Percentiles rank a stretch among this genome's conserved stretches.
Conservation (phyloP, 2,113 vertebrate species). For the Pterocles orientalis region DNA sequence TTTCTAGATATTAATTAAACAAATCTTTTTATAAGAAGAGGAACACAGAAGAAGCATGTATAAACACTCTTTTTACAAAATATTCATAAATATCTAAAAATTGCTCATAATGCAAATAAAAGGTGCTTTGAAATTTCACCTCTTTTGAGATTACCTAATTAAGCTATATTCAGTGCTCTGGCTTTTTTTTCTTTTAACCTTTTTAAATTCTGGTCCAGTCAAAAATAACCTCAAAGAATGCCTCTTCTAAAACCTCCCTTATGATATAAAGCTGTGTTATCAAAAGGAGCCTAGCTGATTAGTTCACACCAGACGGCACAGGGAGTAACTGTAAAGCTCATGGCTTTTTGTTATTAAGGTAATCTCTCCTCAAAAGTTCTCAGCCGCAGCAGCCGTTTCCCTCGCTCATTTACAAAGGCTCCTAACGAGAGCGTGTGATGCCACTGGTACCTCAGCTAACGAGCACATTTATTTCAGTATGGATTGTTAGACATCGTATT, state of each 20-base stretch:
- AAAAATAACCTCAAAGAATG: constrained; percentile 39
- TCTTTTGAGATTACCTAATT: constrained; percentile 34
- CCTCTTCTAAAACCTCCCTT: not conserved
- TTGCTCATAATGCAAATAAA: constrained; percentile 5
- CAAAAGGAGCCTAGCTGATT: constrained; percentile 30
- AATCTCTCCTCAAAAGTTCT: constrained; percentile 42
- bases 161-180: constrained; percentile 5
- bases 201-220: constrained; percentile 38
- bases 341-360: constrained; percentile 41
- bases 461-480: not conserved
- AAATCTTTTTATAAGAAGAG: not conserved
- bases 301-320: not conserved
- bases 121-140: not conserved
- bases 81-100: constrained; percentile 10
- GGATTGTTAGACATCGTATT: not conserved
- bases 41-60: not conserved
- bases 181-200: constrained; percentile 37
- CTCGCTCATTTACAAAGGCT: not conserved
- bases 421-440: not conserved
- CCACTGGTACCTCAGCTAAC: not conserved
- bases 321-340: constrained; percentile 24
- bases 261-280: constrained; percentile 6
- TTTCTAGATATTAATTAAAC: not conserved
- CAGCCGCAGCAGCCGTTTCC: not conserved
- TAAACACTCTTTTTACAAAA: constrained; percentile 7